Evolutionary conservation across 2,797 vertebrate species (phyloP), one percentile per base, ranked within the genome.

Genomic region (Adelosebastes latens): DNA sequence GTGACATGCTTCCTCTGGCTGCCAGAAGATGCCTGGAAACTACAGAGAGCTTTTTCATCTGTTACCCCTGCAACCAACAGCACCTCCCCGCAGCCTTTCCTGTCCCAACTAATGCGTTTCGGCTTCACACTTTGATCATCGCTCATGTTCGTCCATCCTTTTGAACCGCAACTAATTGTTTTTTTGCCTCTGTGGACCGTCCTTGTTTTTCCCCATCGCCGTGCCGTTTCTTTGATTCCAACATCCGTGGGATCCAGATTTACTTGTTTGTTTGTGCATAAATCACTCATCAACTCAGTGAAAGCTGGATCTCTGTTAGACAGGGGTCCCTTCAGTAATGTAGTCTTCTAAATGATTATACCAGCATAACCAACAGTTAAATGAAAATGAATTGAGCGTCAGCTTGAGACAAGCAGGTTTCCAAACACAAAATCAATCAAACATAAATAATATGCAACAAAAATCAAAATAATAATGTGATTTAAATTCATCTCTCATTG

Each of bases 81-180:
- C 82, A 81, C 70, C 81, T 87, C 90, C 89, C 88, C 3, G 79
- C 88, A 88, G 90, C 83, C 70, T 13, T 74, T 70, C 83, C 80
- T 59, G 76, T 64, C 64, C 62, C 72, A 4, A 29, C 64, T 49
- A 63, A 77, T 72, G 75, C 75, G 63, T 81, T 68, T 75, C 39
- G 5, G 53, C 70, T 72, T 72, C 63, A 8, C 76, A 32, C 86
- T 92, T 91, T 88, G 83, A 92, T 91, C 87, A 89, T 87, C 80
- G 29, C 70, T 89, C 80, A 77, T 83, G 83, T 88, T 55, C 31
- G 56, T 82, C 83, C 70, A 55, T 81, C 62, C 81, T 66, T 83
- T 58, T 86, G 66, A 87, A 84, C 83, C 53, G 22, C 34, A 53
- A 22, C 84, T 90, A 90, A 91, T 91, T 83, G 73, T 77, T 74